These are phyloP conservation scores for Fregetta grallaria DNA, from an alignment of 2,113 vertebrate species.

Conservation along the genomic window DNA sequence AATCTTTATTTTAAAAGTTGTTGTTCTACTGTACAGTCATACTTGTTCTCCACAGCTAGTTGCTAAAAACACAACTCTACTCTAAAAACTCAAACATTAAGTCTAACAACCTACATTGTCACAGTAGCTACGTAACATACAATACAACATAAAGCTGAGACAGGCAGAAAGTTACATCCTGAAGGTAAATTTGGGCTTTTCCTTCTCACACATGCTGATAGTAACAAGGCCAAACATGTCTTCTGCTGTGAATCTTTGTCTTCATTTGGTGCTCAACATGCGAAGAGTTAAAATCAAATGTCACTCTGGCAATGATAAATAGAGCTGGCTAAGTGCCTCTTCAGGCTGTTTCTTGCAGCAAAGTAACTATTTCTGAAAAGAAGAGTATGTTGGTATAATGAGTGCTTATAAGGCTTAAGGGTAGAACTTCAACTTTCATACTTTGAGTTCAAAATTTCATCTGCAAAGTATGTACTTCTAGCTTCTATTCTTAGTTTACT, in stretches of 20 bases:
- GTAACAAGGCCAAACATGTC: neutral
- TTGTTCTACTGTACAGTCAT: neutral
- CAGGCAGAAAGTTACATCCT: neutral
- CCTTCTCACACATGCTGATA: neutral
- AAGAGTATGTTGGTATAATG: neutral
- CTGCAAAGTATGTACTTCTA: neutral
- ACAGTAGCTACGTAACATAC: neutral
- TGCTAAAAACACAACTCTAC: neutral
- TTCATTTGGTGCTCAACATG: neutral
- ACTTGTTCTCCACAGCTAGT: neutral
- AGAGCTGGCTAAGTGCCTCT: neutral
- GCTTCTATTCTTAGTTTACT: neutral
- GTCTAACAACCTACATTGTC: neutral
- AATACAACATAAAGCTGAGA: neutral
- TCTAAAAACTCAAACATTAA: neutral
- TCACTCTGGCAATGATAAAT: neutral
- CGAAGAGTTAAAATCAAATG: neutral
- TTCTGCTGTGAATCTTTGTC: neutral
- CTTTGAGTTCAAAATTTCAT: neutral
- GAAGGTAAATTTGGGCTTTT: neutral
- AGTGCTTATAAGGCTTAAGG: neutral
- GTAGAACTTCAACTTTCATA: neutral
- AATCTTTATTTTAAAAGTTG: neutral
- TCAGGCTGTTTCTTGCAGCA: neutral
- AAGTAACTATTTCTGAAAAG: neutral